A percentile compares a stretch with the other conserved stretches of the same genome.
These are phyloP conservation scores for Benthosema pterotum DNA, from an alignment of 2,797 vertebrate genomes.

Conservation along the genomic window DNA sequence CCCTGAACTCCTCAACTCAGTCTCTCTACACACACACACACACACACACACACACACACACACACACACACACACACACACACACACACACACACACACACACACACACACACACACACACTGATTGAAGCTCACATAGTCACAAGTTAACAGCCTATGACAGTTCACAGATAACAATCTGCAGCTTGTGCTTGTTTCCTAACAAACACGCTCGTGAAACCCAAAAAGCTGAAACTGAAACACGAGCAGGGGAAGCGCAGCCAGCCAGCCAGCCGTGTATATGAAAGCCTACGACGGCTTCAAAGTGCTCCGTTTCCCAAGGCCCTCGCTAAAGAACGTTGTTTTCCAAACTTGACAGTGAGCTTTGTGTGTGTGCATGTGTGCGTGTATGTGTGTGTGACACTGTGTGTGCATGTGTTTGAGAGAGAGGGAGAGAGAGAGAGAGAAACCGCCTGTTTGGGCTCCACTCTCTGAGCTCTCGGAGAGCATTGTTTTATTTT, in stretches of 20 bases:
- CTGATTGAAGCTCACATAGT: neutral
- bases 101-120: slow-evolving; percentile 5
- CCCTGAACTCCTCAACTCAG: slow-evolving; percentile 42
- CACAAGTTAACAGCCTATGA: slow-evolving; percentile 4
- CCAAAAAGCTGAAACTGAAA: slow-evolving; percentile 11
- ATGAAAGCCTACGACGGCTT: slow-evolving; percentile 19
- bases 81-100: slow-evolving; percentile 1
- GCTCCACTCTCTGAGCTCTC: slow-evolving; percentile 64
- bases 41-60: slow-evolving; percentile 12
- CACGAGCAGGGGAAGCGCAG: slow-evolving; percentile 9
- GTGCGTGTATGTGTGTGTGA: slow-evolving; percentile 4
- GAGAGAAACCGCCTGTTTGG: slow-evolving; percentile 80
- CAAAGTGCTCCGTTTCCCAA: slow-evolving; percentile 45
- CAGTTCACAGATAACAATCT: slow-evolving; percentile 11
- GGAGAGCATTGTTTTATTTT: slow-evolving; percentile 91
- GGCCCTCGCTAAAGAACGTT: slow-evolving; percentile 63
- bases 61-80: slow-evolving; percentile 8
- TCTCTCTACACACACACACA: slow-evolving; percentile 9
- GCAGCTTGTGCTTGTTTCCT: slow-evolving; percentile 20
- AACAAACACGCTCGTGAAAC: slow-evolving; percentile 10
- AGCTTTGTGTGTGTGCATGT: slow-evolving; percentile 34
- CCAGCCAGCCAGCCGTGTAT: slow-evolving; percentile 36
- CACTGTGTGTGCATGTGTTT: neutral
- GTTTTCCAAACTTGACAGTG: slow-evolving; percentile 70
- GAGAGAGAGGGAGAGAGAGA: slow-evolving; percentile 22